These are phyloP conservation scores for Synergus laeviventris DNA, from an alignment of 2,888 invertebrate species.

Conservation along the genomic window DNA sequence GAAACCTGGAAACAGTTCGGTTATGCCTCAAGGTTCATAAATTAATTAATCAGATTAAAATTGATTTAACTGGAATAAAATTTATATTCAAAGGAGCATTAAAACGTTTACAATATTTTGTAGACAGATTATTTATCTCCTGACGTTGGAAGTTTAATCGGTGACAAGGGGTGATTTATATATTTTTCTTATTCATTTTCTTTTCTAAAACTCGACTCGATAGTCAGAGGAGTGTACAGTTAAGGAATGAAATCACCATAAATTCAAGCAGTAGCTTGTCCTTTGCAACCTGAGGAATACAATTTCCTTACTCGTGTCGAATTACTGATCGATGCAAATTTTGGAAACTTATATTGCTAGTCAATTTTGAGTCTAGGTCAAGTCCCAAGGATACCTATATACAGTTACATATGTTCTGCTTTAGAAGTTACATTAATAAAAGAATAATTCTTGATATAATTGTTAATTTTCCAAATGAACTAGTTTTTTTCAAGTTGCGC, in stretches of 20 bases:
- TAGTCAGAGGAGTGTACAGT: conserved; percentile 4
- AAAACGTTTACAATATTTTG: not conserved
- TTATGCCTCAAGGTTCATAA: not conserved
- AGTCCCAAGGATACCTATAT: not conserved
- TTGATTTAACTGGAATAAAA: not conserved
- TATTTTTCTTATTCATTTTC: not conserved
- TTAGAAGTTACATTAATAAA: not conserved
- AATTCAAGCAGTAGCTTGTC: conserved; percentile 24
- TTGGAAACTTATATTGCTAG: conserved; percentile 19
- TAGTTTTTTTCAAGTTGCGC: no score
- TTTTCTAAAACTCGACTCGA: conserved; percentile 17
- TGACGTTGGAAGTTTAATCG: not conserved
- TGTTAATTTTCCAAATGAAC: no score
- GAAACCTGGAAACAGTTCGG: no score
- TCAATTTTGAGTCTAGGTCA: conserved; percentile 35
- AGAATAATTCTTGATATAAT: no score
- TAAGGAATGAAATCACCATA: conserved; percentile 35
- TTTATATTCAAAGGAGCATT: not conserved
- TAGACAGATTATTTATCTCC: not conserved
- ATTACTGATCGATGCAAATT: conserved; percentile 36
- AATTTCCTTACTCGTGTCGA: conserved; percentile 13
- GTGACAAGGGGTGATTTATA: not conserved
- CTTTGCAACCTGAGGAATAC: conserved; percentile 15
- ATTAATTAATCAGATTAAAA: not conserved
- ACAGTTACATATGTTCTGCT: not conserved